Percentiles rank a stretch among this genome's conserved stretches.
Evolutionary conservation across 92 coral and sea anemone genomes (phyloP).

Genomic region (Siderastrea radians): DNA sequence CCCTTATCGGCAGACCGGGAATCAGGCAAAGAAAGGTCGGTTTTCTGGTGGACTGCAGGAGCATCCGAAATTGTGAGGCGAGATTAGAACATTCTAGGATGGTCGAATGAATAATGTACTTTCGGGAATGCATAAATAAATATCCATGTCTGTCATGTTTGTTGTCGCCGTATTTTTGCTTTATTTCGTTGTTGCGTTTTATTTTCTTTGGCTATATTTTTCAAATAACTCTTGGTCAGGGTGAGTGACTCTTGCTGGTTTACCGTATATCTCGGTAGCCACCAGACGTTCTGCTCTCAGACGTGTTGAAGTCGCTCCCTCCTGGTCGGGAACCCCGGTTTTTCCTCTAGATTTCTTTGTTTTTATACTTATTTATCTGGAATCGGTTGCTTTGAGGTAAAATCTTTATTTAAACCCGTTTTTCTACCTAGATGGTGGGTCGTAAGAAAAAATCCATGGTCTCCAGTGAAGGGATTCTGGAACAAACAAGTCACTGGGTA

Average conservation of each 20-base stretch:
- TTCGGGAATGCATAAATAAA: no score
- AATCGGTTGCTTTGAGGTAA: not conserved
- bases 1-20: not conserved
- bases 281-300: constrained; percentile 34
- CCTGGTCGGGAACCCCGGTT: constrained; percentile 53
- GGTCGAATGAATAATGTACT: not conserved
- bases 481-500: constrained; percentile 8
- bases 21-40: constrained; percentile 23
- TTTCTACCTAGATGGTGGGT: not conserved
- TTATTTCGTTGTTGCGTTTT: not conserved
- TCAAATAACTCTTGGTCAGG: not conserved
- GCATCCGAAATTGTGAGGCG: not conserved
- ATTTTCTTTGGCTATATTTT: not conserved
- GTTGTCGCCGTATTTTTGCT: no score
- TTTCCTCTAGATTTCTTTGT: not conserved
- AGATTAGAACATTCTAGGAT: not conserved
- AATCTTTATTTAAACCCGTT: not conserved
- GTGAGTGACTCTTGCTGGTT: constrained; percentile 41
- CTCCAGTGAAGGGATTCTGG: not conserved
- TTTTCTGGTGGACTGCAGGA: not conserved
- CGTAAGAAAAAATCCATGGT: not conserved
- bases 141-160: no score
- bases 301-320: constrained; percentile 47
- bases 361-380: not conserved
- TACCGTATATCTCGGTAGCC: constrained; percentile 23